phyloP scores from a whole-genome alignment of 2,888 invertebrate species.

The Tyria jacobaeae region DNA sequence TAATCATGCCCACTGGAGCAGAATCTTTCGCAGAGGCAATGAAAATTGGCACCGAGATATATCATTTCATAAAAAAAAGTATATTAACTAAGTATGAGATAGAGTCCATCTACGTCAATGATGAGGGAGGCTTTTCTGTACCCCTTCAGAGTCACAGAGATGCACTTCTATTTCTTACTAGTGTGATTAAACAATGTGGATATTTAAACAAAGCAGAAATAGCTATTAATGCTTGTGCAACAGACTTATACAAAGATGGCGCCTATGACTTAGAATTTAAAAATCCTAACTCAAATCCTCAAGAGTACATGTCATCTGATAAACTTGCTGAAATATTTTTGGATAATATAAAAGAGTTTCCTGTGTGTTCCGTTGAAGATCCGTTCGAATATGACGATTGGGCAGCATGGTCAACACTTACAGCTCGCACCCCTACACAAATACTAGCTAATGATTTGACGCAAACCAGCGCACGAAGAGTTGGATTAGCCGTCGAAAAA shows the following conservation, averaged over 20 bases:
- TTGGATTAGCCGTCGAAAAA: slow-evolving; percentile 96
- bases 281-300: slow-evolving; percentile 95
- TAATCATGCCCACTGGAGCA: slow-evolving; percentile 97
- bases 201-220: slow-evolving; percentile 96
- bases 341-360: slow-evolving; percentile 95
- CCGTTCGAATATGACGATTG: slow-evolving; percentile 99
- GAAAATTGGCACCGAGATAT: slow-evolving; percentile 98
- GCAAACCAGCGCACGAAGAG: slow-evolving; percentile 95
- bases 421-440: slow-evolving; percentile 90
- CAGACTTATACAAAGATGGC: slow-evolving; percentile 95
- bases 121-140: slow-evolving; percentile 99
- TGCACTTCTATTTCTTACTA: slow-evolving; percentile 93
- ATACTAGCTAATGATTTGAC: slow-evolving; percentile 98
- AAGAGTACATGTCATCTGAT: slow-evolving; percentile 93
- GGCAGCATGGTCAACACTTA: slow-evolving; percentile 95
- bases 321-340: slow-evolving; percentile 95
- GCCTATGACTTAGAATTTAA: slow-evolving; percentile 99
- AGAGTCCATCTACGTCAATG: slow-evolving; percentile 97
- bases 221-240: slow-evolving; percentile 98
- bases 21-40: slow-evolving; percentile 97
- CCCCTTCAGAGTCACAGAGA: slow-evolving; percentile 98
- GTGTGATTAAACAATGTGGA: slow-evolving; percentile 97
- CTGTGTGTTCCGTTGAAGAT: slow-evolving; percentile 98
- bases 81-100: slow-evolving; percentile 96
- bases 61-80: slow-evolving; percentile 96